Conservation (phyloP, 2,797 vertebrate genomes). For the Lacerta agilis region DNA sequence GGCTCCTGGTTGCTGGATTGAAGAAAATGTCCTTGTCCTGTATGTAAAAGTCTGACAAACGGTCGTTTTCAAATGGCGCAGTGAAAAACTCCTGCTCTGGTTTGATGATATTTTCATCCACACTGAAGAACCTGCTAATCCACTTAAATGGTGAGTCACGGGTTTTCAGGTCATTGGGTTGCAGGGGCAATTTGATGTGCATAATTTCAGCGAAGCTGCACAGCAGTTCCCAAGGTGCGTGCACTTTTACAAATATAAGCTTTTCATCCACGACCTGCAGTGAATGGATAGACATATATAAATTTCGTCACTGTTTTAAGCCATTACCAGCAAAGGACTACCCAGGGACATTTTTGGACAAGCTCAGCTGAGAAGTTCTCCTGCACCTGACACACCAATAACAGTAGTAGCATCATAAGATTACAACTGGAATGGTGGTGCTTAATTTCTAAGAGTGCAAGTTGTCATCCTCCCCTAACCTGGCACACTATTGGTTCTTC, state of each 20-base stretch:
- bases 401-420: background rate
- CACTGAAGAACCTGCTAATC: slow-evolving; percentile 86
- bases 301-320: too few species aligned
- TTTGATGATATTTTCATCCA: slow-evolving; percentile 84
- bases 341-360: background rate
- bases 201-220: slow-evolving; percentile 89
- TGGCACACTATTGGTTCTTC: too few species aligned
- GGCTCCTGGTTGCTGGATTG: slow-evolving; percentile 90
- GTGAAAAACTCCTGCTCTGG: slow-evolving; percentile 91
- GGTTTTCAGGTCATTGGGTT: slow-evolving; percentile 82
- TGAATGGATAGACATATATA: slow-evolving; percentile 46
- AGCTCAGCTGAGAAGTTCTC: background rate
- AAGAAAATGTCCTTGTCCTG: slow-evolving; percentile 87
- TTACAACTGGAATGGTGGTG: background rate
- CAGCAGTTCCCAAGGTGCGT: slow-evolving; percentile 90
- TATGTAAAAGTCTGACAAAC: slow-evolving; percentile 83
- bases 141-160: slow-evolving; percentile 81
- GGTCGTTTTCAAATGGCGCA: slow-evolving; percentile 90
- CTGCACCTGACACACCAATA: background rate
- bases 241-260: slow-evolving; percentile 88
- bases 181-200: slow-evolving; percentile 91
- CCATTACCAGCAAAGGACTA: background rate
- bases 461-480: too few species aligned
- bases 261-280: slow-evolving; percentile 85
- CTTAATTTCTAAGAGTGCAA: background rate